Evolutionary conservation across 2,113 vertebrate species (phyloP).

Genomic region (Macaca nemestrina): DNA sequence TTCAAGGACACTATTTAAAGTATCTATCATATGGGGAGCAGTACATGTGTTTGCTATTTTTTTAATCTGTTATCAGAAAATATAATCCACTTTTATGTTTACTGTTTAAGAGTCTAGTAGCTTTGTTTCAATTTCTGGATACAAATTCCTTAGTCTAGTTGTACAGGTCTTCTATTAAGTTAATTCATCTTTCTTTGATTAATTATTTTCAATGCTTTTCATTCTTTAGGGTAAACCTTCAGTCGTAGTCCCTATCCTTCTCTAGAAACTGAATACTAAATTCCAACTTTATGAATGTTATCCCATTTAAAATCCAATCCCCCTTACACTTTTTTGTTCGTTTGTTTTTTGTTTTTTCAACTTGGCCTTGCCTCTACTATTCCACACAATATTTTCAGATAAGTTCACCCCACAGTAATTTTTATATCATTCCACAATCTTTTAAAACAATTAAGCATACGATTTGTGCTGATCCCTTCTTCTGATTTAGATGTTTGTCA

Average conservation of each 20-base stretch:
- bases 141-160: background rate
- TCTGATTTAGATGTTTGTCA: background rate
- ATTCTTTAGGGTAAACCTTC: background rate
- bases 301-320: background rate
- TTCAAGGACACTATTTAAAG: background rate
- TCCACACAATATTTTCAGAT: background rate
- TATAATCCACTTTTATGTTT: background rate
- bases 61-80: background rate
- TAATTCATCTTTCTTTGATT: background rate
- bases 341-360: background rate
- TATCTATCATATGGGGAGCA: background rate
- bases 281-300: background rate
- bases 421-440: background rate
- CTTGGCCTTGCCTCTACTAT: background rate
- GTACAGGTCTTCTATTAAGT: background rate
- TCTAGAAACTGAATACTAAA: background rate
- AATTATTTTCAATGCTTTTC: background rate
- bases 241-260: background rate
- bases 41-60: background rate
- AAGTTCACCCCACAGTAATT: background rate
- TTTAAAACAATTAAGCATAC: background rate
- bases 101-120: background rate
- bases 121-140: background rate
- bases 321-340: background rate
- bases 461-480: background rate